Conservation (phyloP, 2,113 vertebrate genomes). For the Sarotherodon lohbergeri region DNA sequence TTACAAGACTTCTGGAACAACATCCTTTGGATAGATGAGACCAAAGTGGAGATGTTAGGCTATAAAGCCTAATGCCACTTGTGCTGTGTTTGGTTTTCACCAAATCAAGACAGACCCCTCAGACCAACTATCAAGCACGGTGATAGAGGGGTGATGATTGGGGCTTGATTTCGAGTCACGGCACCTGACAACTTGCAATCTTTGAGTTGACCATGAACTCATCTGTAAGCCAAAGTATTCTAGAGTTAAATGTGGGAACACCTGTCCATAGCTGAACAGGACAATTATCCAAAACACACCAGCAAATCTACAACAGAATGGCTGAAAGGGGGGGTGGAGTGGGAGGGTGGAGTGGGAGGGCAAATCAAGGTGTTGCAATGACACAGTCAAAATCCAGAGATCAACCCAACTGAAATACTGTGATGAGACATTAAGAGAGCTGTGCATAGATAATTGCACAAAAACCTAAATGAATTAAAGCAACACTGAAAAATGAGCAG, state of each 20-base stretch:
- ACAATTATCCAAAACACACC: background rate
- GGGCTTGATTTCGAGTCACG: background rate
- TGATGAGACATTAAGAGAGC: background rate
- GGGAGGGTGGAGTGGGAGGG: rapidly evolving
- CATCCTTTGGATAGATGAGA: background rate
- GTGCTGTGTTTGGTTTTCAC: background rate
- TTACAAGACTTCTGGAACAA: background rate
- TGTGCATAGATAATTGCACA: background rate
- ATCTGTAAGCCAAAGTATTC: background rate
- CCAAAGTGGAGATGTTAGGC: background rate
- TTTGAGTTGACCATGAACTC: background rate
- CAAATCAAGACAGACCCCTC: background rate
- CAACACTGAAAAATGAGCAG: background rate
- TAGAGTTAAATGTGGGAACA: background rate
- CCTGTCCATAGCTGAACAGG: background rate
- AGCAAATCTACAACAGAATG: background rate
- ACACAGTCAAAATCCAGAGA: background rate
- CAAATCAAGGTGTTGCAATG: background rate
- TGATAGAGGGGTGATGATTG: background rate
- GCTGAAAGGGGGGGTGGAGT: background rate
- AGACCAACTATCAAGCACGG: background rate
- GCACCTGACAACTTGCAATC: background rate
- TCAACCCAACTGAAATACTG: background rate
- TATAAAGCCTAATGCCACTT: background rate
- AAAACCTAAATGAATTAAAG: background rate